Percentiles rank a stretch among this genome's conserved stretches.
Conservation (phyloP, 2,888 invertebrate species). For the Melanostoma scalare region DNA sequence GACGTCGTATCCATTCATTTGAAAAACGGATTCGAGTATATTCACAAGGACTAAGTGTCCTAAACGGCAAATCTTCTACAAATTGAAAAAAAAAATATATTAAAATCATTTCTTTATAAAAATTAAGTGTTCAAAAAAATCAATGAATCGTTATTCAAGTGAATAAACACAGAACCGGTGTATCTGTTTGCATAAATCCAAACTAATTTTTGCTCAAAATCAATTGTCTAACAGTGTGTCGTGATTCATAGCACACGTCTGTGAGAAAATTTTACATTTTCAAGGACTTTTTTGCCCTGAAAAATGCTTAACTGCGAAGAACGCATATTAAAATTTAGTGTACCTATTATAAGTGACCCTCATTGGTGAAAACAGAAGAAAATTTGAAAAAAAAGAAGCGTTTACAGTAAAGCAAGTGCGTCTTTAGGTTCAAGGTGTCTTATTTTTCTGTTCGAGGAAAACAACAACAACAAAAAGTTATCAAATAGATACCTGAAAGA, state of each 20-base stretch:
- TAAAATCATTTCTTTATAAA: conserved; percentile 24
- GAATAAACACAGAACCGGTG: conserved; percentile 9
- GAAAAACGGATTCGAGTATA: conserved; percentile 66
- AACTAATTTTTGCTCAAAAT: conserved; percentile 47
- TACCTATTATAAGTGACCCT: not conserved
- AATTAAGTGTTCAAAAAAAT: conserved; percentile 29
- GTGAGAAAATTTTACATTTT: conserved; percentile 39
- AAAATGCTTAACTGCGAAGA: conserved; percentile 54
- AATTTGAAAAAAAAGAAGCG: not conserved
- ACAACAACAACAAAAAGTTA: not conserved
- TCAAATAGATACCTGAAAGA: conserved; percentile 32
- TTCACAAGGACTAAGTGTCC: conserved; percentile 63
- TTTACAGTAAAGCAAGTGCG: not conserved
- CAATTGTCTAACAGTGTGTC: conserved; percentile 12
- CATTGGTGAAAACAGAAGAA: not conserved
- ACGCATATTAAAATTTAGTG: conserved; percentile 39
- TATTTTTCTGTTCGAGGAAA: not conserved
- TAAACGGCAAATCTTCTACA: conserved; percentile 47
- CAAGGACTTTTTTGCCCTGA: conserved; percentile 63
- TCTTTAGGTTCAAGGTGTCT: not conserved
- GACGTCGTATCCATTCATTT: conserved; percentile 61
- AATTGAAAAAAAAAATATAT: conserved; percentile 44
- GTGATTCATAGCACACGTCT: conserved; percentile 52
- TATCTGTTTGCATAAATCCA: conserved; percentile 1
- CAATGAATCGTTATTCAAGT: conserved; percentile 27